Evolutionary conservation across 2,888 invertebrate genomes (phyloP), one percentile per base, ranked within the genome.

Genomic region (Andrena dorsata): DNA sequence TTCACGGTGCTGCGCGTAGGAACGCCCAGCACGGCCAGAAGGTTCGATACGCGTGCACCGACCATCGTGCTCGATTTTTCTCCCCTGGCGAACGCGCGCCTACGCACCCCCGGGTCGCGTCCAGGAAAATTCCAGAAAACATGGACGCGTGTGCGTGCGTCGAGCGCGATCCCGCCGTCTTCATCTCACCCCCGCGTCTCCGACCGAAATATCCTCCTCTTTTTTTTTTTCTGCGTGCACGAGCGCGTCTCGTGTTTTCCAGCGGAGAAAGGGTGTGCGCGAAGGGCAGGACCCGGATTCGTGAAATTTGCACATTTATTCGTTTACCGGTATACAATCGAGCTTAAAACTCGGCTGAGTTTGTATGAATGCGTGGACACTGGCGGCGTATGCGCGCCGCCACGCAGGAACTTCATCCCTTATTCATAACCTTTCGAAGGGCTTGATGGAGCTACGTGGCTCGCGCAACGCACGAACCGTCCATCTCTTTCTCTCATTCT

Each of bases 241-340:
- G 64, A 13, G 41, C 58, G 58, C 73, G 73, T 74, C 56, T 60
- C 76, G 78, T 74, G 70, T 73, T 64, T 75, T 10, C 76, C 73
- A 35, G 76, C 2, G 56, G 56, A 35, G 66, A 77, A 51, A 26
- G 71, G 51, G 49, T 47, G 68, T 1, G 58, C 41, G 32, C 60
- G 49, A 47, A 47, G 61, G 53, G 49, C 56, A 51, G 23, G 70
- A 82, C 81, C 81, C 75, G 88, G 87, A 41, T 86, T 90, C 89
- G 90, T 90, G 89, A 90, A 92, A 93, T 92, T 93, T 92, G 91
- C 93, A 92, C 92, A 90, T 93, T 93, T 92, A 92, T 93, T 92
- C 92, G 92, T 90, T 92, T 92, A 92, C 81, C 84, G 85, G 82
- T 84, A 85, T 88, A 88, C 90, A 91, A 90, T 92, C 88, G 87